Evolutionary conservation across 2,113 vertebrate genomes (phyloP).

Genomic region (Platycercus adscitus): DNA sequence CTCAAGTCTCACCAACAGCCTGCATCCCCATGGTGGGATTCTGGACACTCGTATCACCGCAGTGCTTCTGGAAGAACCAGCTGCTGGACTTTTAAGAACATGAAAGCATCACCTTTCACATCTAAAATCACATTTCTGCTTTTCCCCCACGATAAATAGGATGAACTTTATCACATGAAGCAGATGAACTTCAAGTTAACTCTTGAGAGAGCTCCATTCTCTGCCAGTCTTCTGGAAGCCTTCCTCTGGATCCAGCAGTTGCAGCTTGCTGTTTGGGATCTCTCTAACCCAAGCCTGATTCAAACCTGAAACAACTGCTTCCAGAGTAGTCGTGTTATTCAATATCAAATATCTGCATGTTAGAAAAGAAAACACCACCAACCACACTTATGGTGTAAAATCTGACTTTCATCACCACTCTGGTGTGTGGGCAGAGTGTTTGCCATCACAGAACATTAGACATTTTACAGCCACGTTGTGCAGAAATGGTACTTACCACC

Average conservation of each 20-base stretch:
- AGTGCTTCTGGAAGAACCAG: not conserved
- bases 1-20: not conserved
- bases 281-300: not conserved
- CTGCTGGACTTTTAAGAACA: slow-evolving; percentile 5
- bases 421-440: slow-evolving; percentile 43
- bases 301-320: not conserved
- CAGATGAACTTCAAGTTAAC: not conserved
- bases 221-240: not conserved
- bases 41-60: not conserved
- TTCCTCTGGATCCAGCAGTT: not conserved
- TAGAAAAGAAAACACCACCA: not conserved
- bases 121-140: not conserved
- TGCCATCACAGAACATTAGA: slow-evolving; percentile 39
- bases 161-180: not conserved
- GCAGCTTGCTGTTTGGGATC: not conserved
- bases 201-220: not conserved
- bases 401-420: not conserved
- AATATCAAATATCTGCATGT: not conserved
- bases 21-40: not conserved
- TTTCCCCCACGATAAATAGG: not conserved
- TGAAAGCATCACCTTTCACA: not conserved
- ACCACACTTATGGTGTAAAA: slow-evolving; percentile 17
- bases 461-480: not conserved
- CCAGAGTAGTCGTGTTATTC: not conserved
- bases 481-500: not conserved